These are phyloP conservation scores for Chalcis sispes DNA, from an alignment of 2,888 invertebrate species.

Conservation along the genomic window DNA sequence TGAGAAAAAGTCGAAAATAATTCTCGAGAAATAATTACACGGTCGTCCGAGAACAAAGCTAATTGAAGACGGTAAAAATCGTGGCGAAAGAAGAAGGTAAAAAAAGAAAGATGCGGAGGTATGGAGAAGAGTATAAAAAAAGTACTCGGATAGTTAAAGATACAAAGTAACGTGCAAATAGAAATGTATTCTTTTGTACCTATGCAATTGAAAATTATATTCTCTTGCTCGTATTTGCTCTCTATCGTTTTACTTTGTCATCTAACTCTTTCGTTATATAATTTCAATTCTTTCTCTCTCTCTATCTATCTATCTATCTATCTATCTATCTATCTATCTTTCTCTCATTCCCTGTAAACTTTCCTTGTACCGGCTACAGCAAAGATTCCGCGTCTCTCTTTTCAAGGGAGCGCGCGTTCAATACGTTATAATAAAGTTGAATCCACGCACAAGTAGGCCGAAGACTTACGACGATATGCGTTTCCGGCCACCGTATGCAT, in stretches of 20 bases:
- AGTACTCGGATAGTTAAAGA: too few species aligned
- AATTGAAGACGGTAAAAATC: constrained; percentile 75
- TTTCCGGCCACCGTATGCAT: constrained; percentile 70
- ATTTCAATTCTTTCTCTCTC: constrained; percentile 18
- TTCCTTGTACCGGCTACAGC: too few species aligned
- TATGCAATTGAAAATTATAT: too few species aligned
- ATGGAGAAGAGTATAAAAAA: constrained; percentile 12
- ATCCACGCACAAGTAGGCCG: constrained; percentile 60
- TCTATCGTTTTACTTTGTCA: neutral
- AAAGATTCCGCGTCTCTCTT: constrained; percentile 35
- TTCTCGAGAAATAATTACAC: constrained; percentile 73
- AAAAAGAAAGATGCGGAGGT: constrained; percentile 10
- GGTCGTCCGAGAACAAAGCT: constrained; percentile 69
- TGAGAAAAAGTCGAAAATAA: constrained; percentile 59
- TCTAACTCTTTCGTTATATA: neutral
- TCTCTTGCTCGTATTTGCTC: neutral
- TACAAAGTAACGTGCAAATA: too few species aligned
- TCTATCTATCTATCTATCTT: constrained; percentile 36
- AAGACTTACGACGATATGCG: constrained; percentile 64
- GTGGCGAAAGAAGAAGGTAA: constrained; percentile 64
- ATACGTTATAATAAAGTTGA: constrained; percentile 63
- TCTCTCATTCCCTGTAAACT: constrained; percentile 54
- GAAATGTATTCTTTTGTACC: too few species aligned
- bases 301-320: neutral
- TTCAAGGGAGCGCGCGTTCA: constrained; percentile 47